A percentile compares a stretch with the other conserved stretches of the same genome.
phyloP scores from a whole-genome alignment of 2,797 vertebrate species.

The Peromyscus eremicus region DNA sequence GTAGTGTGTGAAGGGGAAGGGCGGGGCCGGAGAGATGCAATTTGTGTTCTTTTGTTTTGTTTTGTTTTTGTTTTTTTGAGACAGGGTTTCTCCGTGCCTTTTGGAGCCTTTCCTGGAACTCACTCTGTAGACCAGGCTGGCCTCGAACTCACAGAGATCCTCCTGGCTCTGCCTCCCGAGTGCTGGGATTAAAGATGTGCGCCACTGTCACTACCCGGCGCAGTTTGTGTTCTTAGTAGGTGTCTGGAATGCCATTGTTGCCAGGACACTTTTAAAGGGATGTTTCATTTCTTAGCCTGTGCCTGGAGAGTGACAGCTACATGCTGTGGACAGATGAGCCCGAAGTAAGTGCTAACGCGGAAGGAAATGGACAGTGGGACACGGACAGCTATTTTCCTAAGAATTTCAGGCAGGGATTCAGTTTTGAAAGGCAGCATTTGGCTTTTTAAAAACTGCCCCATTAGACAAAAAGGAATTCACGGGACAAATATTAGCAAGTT shows the following conservation, averaged over 20 bases:
- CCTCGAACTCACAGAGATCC: no score
- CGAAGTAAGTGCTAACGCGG: neutral
- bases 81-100: no score
- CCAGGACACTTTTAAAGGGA: neutral
- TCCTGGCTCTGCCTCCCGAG: no score
- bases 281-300: neutral
- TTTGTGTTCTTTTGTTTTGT: neutral
- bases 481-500: constrained; percentile 63
- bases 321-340: neutral
- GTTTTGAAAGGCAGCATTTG: neutral
- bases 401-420: neutral
- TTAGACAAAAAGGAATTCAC: constrained; percentile 38
- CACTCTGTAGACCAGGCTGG: no score
- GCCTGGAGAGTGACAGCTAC: neutral
- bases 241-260: neutral
- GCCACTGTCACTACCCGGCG: no score
- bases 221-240: neutral
- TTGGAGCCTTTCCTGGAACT: no score
- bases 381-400: neutral
- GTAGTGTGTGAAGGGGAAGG: neutral
- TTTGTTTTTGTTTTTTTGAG: no score
- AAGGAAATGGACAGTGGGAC: constrained; percentile 47
- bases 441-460: constrained; percentile 55
- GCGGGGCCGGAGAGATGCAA: neutral
- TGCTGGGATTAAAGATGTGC: no score